Evolutionary conservation across 1,140 invertebrate species (phyloP).

Genomic region (Wiebesia pumilae): DNA sequence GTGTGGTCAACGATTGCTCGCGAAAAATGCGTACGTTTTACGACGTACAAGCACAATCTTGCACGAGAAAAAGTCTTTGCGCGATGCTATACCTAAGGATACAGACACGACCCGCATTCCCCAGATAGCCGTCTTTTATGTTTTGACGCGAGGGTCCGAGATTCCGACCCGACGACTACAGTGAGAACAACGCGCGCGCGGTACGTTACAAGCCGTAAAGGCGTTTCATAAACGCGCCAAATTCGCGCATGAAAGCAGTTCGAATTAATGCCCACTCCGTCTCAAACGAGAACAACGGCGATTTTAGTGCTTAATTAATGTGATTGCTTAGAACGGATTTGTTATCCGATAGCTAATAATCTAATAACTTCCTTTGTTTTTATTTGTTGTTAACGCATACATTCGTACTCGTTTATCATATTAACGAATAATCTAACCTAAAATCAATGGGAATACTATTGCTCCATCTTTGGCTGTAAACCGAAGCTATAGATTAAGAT

Average conservation of each 20-base stretch:
- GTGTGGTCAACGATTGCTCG: not conserved
- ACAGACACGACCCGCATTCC: not conserved
- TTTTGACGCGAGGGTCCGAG: not conserved
- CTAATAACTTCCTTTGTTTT: not conserved
- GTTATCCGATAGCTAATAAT: too few relatives aligned
- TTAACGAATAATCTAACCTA: not conserved
- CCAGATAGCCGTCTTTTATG: not conserved
- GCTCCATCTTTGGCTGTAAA: not conserved
- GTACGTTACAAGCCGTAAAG: not conserved
- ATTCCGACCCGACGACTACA: not conserved
- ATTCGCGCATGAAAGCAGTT: not conserved
- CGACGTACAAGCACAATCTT: not conserved
- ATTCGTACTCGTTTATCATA: not conserved
- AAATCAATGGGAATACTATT: not conserved
- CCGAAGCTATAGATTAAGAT: not conserved
- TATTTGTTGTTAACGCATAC: not conserved
- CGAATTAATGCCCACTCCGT: not conserved
- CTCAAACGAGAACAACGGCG: too few relatives aligned
- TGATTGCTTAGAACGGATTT: too few relatives aligned
- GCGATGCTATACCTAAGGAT: not conserved
- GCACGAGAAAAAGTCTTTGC: not conserved
- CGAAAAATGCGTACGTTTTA: not conserved
- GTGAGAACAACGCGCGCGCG: not conserved
- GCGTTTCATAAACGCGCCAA: not conserved
- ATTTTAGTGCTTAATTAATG: too few relatives aligned